phyloP scores from a whole-genome alignment of 2,888 invertebrate genomes.

The Belgica antarctica region DNA sequence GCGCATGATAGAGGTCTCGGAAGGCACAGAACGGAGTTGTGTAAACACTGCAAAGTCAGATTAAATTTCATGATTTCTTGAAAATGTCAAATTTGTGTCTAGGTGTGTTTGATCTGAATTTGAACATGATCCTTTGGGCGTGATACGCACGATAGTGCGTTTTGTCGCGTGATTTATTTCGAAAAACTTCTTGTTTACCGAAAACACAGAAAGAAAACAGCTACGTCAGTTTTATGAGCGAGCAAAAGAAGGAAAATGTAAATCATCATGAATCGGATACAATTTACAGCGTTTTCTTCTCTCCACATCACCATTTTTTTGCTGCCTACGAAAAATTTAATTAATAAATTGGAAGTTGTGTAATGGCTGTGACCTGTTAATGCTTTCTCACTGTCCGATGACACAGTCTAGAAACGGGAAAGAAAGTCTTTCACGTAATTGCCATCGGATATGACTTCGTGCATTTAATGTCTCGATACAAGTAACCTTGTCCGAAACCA shows the following conservation, averaged over 20 bases:
- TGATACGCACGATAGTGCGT: neutral
- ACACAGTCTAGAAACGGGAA: too few relatives aligned
- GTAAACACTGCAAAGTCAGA: constrained; percentile 19
- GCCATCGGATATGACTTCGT: neutral
- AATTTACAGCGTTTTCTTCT: constrained; percentile 12
- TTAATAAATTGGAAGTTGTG: constrained; percentile 28
- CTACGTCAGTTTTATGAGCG: constrained; percentile 17
- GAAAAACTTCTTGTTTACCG: constrained; percentile 1
- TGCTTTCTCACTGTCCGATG: neutral
- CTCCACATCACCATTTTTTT: neutral
- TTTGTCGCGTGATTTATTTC: constrained; percentile 15
- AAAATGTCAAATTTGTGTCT: constrained; percentile 10
- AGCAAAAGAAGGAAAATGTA: constrained; percentile 18
- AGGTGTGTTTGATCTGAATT: neutral
- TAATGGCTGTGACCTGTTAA: constrained; percentile 35
- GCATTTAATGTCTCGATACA: too few relatives aligned
- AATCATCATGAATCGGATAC: constrained; percentile 34
- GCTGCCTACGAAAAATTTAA: constrained; percentile 18
- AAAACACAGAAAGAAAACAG: constrained; percentile 11
- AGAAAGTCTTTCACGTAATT: constrained; percentile 6
- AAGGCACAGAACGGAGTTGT: neutral
- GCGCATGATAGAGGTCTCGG: neutral
- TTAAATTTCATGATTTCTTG: neutral
- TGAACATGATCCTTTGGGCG: constrained; percentile 19
- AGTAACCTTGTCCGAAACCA: too few relatives aligned